Percentiles rank a stretch among this genome's conserved stretches.
phyloP scores from a whole-genome alignment of 2,113 vertebrate species.

The Echinops telfairi region DNA sequence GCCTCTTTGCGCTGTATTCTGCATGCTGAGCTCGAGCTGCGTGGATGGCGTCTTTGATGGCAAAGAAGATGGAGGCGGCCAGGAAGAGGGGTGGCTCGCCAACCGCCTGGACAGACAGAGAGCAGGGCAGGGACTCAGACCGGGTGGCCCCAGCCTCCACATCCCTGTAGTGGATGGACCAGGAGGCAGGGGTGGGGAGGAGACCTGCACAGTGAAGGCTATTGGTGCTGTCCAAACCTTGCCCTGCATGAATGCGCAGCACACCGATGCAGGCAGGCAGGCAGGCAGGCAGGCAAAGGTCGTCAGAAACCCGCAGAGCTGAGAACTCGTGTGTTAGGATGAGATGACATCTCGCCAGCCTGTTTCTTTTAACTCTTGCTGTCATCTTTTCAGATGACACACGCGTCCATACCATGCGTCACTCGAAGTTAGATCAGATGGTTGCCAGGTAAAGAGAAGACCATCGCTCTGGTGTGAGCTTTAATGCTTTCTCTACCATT shows the following conservation, averaged over 20 bases:
- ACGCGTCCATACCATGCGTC: neutral
- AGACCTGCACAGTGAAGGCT: neutral
- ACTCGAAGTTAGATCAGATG: neutral
- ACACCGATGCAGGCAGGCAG: neutral
- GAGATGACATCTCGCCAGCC: too few relatives aligned
- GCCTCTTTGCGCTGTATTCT: slow-evolving; percentile 85
- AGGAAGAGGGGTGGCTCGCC: slow-evolving; percentile 97
- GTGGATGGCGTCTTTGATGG: slow-evolving; percentile 95
- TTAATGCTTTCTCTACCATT: neutral
- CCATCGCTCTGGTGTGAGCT: neutral
- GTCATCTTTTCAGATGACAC: neutral
- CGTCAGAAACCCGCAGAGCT: neutral
- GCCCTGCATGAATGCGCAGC: fast-evolving
- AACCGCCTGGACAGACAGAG: slow-evolving; percentile 89
- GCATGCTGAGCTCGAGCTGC: slow-evolving; percentile 84
- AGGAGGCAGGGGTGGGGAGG: neutral
- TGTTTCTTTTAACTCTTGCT: neutral
- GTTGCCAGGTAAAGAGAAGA: neutral
- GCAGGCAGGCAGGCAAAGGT: neutral
- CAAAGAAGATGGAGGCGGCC: slow-evolving; percentile 95
- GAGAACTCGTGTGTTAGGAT: neutral
- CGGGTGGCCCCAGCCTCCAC: fast-evolving
- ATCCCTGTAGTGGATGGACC: neutral
- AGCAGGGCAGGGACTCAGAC: neutral
- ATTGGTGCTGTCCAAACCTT: fast-evolving